Evolutionary conservation across 2,113 vertebrate species (phyloP).

Genomic region (Panthera leo): DNA sequence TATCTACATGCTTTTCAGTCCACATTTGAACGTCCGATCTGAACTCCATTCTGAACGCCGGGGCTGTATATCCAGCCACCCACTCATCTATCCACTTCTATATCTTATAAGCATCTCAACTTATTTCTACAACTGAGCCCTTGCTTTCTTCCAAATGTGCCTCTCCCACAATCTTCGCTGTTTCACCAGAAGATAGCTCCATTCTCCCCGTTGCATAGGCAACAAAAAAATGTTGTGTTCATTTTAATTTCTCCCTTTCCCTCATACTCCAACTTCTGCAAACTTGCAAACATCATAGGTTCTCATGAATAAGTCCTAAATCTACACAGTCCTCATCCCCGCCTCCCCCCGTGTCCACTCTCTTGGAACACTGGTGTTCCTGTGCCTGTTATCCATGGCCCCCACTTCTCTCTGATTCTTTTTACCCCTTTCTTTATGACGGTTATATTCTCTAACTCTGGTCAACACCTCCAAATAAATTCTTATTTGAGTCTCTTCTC

Average conservation of each 20-base stretch:
- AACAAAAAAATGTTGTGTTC: background rate
- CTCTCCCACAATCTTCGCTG: background rate
- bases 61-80: background rate
- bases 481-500: background rate
- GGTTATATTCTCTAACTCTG: background rate
- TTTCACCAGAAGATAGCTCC: background rate
- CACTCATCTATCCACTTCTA: background rate
- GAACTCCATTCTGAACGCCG: background rate
- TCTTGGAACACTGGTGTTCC: no score
- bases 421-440: background rate
- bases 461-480: background rate
- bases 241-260: background rate
- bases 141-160: background rate
- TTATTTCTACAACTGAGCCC: background rate
- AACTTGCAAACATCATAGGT: background rate
- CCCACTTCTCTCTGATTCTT: background rate
- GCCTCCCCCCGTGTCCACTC: accelerated
- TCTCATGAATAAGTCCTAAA: background rate
- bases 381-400: background rate
- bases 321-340: background rate
- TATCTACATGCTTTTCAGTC: background rate
- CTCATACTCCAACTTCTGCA: background rate
- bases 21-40: background rate
- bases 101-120: background rate
- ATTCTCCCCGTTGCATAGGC: background rate